Base-by-base conservation (phyloP, 2,888 invertebrate species). In the Erebia aethiops region DNA sequence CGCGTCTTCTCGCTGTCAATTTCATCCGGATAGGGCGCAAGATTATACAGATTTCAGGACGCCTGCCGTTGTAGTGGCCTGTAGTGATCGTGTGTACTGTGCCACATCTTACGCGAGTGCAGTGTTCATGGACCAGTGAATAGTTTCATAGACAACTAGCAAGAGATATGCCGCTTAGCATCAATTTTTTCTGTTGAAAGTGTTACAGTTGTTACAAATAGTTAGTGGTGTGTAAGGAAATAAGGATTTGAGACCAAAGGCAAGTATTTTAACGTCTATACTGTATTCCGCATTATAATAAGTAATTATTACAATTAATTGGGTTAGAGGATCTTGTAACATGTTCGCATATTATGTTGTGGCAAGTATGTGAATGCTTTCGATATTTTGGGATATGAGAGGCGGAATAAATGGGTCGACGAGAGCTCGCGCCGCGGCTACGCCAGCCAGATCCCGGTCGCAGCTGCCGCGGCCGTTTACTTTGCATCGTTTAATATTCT, bases 301-400 rank as follows among this genome's bases (percentile, higher is more conserved):
- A 14, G 16, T 67, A 13, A 35, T 21, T 61, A 61, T 46, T 62
- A 60, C 2, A 51, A 18, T 67, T 58, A n/a, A 52, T 52, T 67
- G 60, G 10, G 41, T 18, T 21, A 41, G 51, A 52, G 10, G 54
- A 66, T 70, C 70, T 71, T 62, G 65, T 70, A 73, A 70, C 58
- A 63, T 56, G 35, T 56, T 51, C 56, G 61, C 70, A 71, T 16
- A 64, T 71, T 16, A 64, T 71, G 71, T 73, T 77, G 72, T 71
- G 74, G 72, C 74, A 78, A 76, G 81, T 81, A 78, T 78, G 78
- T 77, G 73, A 78, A 77, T 80, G 84, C 83, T 87, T 88, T 86
- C 81, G 92, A 87, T 92, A 92, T 92, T 92, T 92, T 87, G 84
- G 91, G 91, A 90, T 89, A 87, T 89, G 88, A 85, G 87, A 87